These are phyloP conservation scores for Microplitis demolitor DNA, from an alignment of 1,140 invertebrate genomes.

Conservation along the genomic window DNA sequence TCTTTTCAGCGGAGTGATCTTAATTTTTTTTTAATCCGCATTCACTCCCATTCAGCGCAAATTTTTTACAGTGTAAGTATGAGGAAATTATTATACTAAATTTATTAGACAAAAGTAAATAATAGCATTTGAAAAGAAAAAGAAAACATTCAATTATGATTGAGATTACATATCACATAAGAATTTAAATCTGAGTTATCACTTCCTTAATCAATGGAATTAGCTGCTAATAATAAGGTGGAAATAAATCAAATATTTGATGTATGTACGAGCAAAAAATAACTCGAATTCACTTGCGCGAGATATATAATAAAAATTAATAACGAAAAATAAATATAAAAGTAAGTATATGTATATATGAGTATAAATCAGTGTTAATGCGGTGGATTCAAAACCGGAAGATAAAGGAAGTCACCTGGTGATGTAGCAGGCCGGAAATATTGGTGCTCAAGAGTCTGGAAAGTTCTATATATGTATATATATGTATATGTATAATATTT, in stretches of 20 bases:
- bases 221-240: not conserved
- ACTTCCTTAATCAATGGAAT: not conserved
- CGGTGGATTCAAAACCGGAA: not conserved
- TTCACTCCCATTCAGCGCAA: no score
- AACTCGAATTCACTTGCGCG: not conserved
- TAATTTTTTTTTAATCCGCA: no score
- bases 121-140: no score
- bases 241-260: not conserved
- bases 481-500: slow-evolving; percentile 7
- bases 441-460: slow-evolving; percentile 25
- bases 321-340: no score
- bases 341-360: not conserved
- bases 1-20: no score
- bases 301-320: not conserved
- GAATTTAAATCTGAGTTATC: not conserved
- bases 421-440: slow-evolving; percentile 22
- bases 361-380: not conserved
- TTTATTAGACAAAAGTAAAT: no score
- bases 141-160: no score
- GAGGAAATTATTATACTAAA: no score
- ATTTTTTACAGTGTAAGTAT: no score
- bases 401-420: slow-evolving; percentile 15
- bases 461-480: slow-evolving; percentile 6
- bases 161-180: not conserved
- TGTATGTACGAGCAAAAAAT: not conserved